Percentiles rank a stretch among this genome's conserved stretches.
These are phyloP conservation scores for Sebastes schlegelii DNA, from an alignment of 2,113 vertebrate species.

Conservation along the genomic window DNA sequence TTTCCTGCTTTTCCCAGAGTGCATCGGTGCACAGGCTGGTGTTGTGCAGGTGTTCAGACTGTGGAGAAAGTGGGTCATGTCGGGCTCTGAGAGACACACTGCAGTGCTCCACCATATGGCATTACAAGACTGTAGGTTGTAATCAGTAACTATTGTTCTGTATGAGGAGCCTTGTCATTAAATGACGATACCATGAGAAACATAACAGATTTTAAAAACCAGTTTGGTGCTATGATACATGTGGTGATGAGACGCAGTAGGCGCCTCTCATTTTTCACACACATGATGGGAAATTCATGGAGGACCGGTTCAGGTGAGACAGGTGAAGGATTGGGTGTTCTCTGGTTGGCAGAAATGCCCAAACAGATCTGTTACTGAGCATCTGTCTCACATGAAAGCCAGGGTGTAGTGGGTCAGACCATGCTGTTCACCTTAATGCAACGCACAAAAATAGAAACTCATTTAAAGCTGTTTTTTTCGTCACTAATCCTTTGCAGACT, in stretches of 20 bases:
- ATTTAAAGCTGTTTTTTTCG: conserved; percentile 52
- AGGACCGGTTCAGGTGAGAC: not conserved
- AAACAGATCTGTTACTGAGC: conserved; percentile 44
- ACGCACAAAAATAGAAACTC: conserved; percentile 65
- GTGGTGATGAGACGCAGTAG: not conserved
- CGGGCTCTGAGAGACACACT: conserved; percentile 27
- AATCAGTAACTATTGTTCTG: not conserved
- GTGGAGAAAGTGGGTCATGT: conserved; percentile 66
- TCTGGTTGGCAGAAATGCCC: conserved; percentile 12
- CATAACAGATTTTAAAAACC: not conserved
- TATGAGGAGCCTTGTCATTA: not conserved
- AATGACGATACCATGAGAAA: not conserved
- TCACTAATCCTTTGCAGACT: conserved; percentile 58
- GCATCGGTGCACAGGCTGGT: conserved; percentile 20
- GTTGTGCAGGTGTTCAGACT: conserved; percentile 66
- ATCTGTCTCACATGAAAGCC: conserved; percentile 46
- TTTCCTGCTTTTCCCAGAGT: conserved; percentile 26
- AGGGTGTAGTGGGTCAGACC: conserved; percentile 27
- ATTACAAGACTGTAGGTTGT: not conserved
- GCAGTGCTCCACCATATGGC: conserved; percentile 6
- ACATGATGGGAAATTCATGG: not conserved
- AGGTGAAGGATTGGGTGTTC: conserved; percentile 21
- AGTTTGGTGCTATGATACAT: not conserved
- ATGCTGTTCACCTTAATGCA: conserved; percentile 50
- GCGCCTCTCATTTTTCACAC: not conserved